Base-by-base conservation (phyloP, 2,888 invertebrate species). In the Spilosoma lubricipeda region DNA sequence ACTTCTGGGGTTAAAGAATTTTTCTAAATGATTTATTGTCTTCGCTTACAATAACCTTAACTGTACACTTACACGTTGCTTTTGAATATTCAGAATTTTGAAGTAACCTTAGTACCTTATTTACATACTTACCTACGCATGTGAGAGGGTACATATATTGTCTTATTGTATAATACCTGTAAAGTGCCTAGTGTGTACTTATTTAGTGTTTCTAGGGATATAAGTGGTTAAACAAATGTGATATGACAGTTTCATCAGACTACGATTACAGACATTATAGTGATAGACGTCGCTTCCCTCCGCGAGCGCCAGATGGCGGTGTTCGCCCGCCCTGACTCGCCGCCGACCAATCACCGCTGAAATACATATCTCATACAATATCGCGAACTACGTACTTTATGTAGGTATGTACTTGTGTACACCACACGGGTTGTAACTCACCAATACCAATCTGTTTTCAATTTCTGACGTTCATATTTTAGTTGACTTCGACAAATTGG, bases 291-390 rank as follows among this genome's bases (percentile, higher is more conserved):
- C 36, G 27, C 67, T 36, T 71, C 76, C 45, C 71, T 63, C 73
- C 36, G 33, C 45, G 73, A 76, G 78, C 88, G 82, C 86, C 88
- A 89, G 90, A 89, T 89, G 90, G 75, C 89, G 78, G 74, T 52
- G 70, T 59, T 20, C 65, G 82, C 76, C 80, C 73, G 72, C 74
- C 77, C 64, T 59, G 72, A 75, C 76, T 70, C 77, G 66, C 77
- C 77, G 67, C 73, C 75, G 80, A 74, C 84, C 80, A 82, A 82
- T 81, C 80, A 80, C 81, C 81, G 85, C 87, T 86, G 85, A 84
- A 87, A 80, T 77, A 84, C 80, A 83, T 84, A 87, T 80, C 87
- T 86, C 82, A 85, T 81, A 77, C 80, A 65, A 75, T 69, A 80
- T 84, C 82, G 80, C 82, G 78, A 74, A 74, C 75, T 78, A 76